phyloP scores from a whole-genome alignment of 2,888 invertebrate genomes.

The Torymus auratus region DNA sequence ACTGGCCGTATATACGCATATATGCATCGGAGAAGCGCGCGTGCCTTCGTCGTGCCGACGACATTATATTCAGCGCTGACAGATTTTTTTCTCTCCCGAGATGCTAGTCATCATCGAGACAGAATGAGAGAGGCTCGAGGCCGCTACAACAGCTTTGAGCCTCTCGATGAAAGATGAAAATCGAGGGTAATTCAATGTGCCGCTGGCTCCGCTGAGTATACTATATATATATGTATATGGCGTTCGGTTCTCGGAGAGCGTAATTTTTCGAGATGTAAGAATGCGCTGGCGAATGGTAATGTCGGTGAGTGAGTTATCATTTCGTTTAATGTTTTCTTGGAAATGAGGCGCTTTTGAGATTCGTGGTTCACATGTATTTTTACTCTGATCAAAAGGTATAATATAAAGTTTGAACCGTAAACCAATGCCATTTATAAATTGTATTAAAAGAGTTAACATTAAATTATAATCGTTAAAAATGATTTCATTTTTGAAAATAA shows the following conservation, averaged over 20 bases:
- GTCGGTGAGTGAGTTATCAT: too few relatives aligned
- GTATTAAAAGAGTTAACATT: too few relatives aligned
- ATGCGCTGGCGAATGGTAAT: too few relatives aligned
- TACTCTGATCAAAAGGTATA: too few relatives aligned
- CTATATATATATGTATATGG: too few relatives aligned
- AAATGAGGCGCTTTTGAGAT: neutral
- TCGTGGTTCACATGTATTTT: neutral
- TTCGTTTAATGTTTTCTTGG: too few relatives aligned
- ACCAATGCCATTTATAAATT: too few relatives aligned
- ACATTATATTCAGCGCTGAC: conserved; percentile 49
- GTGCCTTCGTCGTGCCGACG: conserved; percentile 16
- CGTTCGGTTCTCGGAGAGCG: too few relatives aligned
- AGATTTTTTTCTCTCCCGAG: conserved; percentile 22
- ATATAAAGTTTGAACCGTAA: too few relatives aligned
- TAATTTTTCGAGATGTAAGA: too few relatives aligned
- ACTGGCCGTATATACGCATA: conserved; percentile 22
- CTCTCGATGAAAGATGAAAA: conserved; percentile 31
- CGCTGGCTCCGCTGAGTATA: neutral
- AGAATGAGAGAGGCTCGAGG: neutral
- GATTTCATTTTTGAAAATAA: too few relatives aligned
- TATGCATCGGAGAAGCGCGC: neutral
- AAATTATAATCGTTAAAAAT: too few relatives aligned
- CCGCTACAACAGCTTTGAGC: neutral
- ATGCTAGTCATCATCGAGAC: conserved; percentile 44
- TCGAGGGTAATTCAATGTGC: conserved; percentile 40